A percentile compares a stretch with the other conserved stretches of the same genome.
These are phyloP conservation scores for Erpetoichthys calabaricus DNA, from an alignment of 2,797 vertebrate genomes.

Conservation along the genomic window DNA sequence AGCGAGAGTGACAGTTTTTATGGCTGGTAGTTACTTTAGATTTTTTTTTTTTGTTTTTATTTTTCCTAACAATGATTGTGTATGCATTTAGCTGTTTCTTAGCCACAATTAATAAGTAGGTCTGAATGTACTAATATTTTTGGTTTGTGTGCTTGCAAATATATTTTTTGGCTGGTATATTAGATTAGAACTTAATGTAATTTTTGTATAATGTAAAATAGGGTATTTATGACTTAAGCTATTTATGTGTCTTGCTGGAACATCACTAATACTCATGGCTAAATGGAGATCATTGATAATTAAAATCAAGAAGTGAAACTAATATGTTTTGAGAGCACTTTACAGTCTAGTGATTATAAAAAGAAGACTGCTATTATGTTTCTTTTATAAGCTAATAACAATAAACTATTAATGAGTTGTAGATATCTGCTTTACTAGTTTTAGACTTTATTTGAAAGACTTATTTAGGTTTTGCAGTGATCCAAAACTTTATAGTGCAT, in stretches of 20 bases:
- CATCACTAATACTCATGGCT: too few relatives aligned
- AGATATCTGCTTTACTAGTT: slow-evolving; percentile 53
- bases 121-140: too few relatives aligned
- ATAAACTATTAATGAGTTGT: slow-evolving; percentile 59
- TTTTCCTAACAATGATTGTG: slow-evolving; percentile 49
- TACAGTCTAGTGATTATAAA: slow-evolving; percentile 36
- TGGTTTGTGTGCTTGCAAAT: too few relatives aligned
- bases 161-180: too few relatives aligned
- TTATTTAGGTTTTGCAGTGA: slow-evolving; percentile 44
- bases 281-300: slow-evolving; percentile 22
- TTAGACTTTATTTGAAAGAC: slow-evolving; percentile 43
- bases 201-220: too few relatives aligned
- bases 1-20: slow-evolving; percentile 38
- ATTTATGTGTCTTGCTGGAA: too few relatives aligned
- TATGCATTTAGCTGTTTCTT: slow-evolving; percentile 8
- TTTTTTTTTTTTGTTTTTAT: slow-evolving; percentile 42
- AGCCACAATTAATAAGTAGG: slow-evolving; percentile 17
- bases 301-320: slow-evolving; percentile 22
- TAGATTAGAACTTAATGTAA: too few relatives aligned
- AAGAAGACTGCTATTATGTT: slow-evolving; percentile 33
- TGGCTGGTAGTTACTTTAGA: slow-evolving; percentile 23
- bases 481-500: slow-evolving; percentile 58
- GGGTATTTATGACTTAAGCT: too few relatives aligned
- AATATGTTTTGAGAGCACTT: slow-evolving; percentile 16
- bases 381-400: slow-evolving; percentile 40